Evolutionary conservation across 2,797 vertebrate species (phyloP).

Genomic region (Bovichtus diacanthus): DNA sequence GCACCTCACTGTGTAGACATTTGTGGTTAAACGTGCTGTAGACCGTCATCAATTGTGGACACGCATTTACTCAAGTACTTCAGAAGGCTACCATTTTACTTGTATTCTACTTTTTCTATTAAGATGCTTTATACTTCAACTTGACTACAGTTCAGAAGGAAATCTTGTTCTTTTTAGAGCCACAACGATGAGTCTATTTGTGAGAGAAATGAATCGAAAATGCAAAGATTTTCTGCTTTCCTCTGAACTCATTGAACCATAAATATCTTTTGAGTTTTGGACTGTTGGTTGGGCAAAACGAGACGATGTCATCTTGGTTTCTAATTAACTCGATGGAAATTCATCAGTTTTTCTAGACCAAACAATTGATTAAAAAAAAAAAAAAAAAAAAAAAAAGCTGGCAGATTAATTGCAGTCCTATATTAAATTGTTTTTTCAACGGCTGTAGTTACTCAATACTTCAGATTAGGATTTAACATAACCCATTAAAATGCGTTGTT

Average conservation of each 20-base stretch:
- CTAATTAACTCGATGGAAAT: not conserved
- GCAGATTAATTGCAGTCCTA: not conserved
- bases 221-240: not conserved
- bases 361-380: no score
- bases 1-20: not conserved
- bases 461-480: not conserved
- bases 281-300: not conserved
- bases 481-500: not conserved
- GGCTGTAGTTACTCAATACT: not conserved
- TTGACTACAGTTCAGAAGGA: not conserved
- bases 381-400: no score
- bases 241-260: not conserved
- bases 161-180: not conserved
- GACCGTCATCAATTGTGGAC: not conserved
- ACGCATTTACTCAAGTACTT: not conserved
- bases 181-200: not conserved
- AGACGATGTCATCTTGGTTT: not conserved
- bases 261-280: not conserved
- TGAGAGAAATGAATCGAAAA: not conserved
- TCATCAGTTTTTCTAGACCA: not conserved
- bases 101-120: not conserved
- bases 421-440: not conserved
- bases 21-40: not conserved
- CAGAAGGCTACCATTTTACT: not conserved
- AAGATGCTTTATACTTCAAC: not conserved